Evolutionary conservation across 2,797 vertebrate species (phyloP), one percentile per base, ranked within the genome.

Genomic region (Chromis chromis): DNA sequence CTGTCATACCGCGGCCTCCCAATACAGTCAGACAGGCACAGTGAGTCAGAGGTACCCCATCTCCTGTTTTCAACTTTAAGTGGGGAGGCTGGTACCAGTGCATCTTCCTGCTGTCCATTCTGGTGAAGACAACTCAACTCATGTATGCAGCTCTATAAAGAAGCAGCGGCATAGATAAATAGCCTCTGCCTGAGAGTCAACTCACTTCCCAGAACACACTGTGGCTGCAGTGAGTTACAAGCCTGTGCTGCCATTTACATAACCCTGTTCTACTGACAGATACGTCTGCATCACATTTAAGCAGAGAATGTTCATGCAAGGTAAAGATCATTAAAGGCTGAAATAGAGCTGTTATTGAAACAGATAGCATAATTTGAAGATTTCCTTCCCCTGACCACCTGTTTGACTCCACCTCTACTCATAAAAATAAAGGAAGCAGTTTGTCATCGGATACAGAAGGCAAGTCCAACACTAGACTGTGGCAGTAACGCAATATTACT

Each of bases 361-460:
- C 8, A 22, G 50, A 56, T 36, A 6, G 12, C 58, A 53, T 42
- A 17, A 64, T 53, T 31, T n/a, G 3, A 65, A 73, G 24, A 46
- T 55, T 13, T 6, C 39, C 36, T 5, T 28, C 36, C 36, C 16
- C 3, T 46, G 17, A 19, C 39, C 62, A 68, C 58, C 55, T 61
- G 17, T 67, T 74, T 63, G 28, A 74, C 9, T 66, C 10, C 33
- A 55, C 14, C 27, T 72, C 17, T 60, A 33, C 53, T 65, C 22
- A 65, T 50, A 13, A 40, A 50, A 24, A 52, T 46, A 36, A 61
- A 72, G 52, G 33, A 63, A 50, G 4, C 17, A 54, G 21, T 28
- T 12, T 10, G 44, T 67, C 53, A 63, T 9, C 14, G 17, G 25
- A 65, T 12, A 52, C 3, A 52, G 14, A 58, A 33, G 46, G 1